Evolutionary conservation across 2,113 vertebrate species (phyloP), one percentile per base, ranked within the genome.

Genomic region (Atherinomorus stipes): DNA sequence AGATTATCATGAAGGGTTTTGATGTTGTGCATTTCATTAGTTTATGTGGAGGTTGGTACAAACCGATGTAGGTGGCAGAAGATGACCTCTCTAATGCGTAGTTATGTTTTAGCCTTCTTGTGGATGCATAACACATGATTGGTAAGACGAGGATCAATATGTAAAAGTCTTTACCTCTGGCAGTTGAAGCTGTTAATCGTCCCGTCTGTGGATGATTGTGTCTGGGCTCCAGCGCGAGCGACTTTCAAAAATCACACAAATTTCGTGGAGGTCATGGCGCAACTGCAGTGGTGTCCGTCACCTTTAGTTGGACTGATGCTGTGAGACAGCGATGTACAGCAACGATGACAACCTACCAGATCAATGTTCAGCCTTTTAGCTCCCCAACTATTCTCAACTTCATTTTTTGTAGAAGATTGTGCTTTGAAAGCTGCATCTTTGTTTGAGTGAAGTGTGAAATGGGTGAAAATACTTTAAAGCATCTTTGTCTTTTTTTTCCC

Each of bases 1-100:
- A 85, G 80, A 78, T 78, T 73, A 75, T 78, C 47, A 50, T 26
- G 66, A 86, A 74, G 83, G 71, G 56, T 84, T 84, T 81, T 58
- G 42, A 73, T 81, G 70, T 85, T 40, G 47, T 76, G 61, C 53
- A 74, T 75, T 80, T 78, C 79, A 69, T 64, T 67, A 19, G 58
- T 78, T 71, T 68, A 45, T 63, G 49, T 61, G 9, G 76, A 76
- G 64, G 61, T 61, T 80, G 76, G 79, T 57, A 19, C 47, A 47
- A 75, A 64, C 73, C 45, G 26, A 68, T 64, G 65, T 67, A 42
- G 47, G 38, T 42, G 77, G 51, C 58, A 61, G 79, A 83, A 61
- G 42, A 68, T 9, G 71, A 69, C 73, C 45, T 68, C 75, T 79
- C 58, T 21, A 18, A 75, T 44, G 18, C 1, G 49, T 76, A 74